Evolutionary conservation across 2,113 vertebrate genomes (phyloP).

Genomic region (Plecturocebus donacophilus): DNA sequence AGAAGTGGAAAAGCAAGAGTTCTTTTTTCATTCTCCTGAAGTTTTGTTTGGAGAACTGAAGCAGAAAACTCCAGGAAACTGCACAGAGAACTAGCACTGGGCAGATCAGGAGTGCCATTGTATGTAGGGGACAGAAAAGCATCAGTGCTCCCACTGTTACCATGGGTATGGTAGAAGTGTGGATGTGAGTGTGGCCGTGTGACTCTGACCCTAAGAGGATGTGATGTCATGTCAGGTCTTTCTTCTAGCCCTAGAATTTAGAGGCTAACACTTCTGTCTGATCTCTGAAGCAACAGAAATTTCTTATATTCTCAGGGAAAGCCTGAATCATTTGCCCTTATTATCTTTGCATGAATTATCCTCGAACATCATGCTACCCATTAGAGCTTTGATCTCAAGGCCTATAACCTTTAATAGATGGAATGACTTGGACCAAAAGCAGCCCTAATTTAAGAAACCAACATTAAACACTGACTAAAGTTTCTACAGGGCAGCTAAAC

Average conservation of each 20-base stretch:
- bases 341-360: neutral
- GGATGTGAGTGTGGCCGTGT: neutral
- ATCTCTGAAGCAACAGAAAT: neutral
- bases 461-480: constrained; percentile 14
- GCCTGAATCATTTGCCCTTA: neutral
- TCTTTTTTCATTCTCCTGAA: neutral
- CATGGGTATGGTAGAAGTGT: neutral
- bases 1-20: neutral
- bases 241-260: neutral
- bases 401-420: constrained; percentile 36
- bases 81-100: neutral
- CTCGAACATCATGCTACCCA: neutral
- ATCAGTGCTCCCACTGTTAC: neutral
- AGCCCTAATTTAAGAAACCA: constrained; percentile 62
- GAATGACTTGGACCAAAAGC: constrained; percentile 32
- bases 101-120: neutral
- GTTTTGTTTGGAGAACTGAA: neutral
- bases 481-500: constrained; percentile 22
- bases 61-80: neutral
- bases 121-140: neutral
- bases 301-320: neutral
- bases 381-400: constrained; percentile 8
- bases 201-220: neutral
- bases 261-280: neutral
- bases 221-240: neutral